Percentiles rank a stretch among this genome's conserved stretches.
Evolutionary conservation across 2,888 invertebrate species (phyloP).

Genomic region (Agapostemon virescens): DNA sequence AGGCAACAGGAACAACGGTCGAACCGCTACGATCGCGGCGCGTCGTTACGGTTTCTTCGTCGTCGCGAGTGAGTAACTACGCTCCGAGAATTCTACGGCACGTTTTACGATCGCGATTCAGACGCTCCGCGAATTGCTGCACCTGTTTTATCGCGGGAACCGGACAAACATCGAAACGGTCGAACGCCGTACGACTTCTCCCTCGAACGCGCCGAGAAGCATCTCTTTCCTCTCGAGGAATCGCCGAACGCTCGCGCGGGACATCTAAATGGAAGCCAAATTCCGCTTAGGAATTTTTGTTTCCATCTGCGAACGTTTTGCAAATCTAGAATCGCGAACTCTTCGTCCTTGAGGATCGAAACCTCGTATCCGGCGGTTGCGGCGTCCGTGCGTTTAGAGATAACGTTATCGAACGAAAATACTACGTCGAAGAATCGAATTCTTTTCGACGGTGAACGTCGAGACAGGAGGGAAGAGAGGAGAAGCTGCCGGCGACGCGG

Average conservation of each 20-base stretch:
- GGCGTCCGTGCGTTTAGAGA: too few relatives aligned
- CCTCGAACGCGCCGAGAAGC: too few relatives aligned
- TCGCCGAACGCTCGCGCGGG: too few relatives aligned
- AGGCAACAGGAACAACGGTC: slow-evolving; percentile 32
- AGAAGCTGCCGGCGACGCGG: not conserved
- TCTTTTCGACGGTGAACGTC: not conserved
- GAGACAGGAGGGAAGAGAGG: not conserved
- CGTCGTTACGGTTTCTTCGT: slow-evolving; percentile 32
- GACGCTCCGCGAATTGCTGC: not conserved
- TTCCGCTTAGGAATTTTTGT: too few relatives aligned
- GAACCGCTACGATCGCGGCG: slow-evolving; percentile 22
- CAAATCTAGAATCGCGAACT: too few relatives aligned
- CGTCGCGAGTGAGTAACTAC: slow-evolving; percentile 37
- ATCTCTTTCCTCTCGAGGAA: too few relatives aligned
- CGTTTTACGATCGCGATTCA: slow-evolving; percentile 17
- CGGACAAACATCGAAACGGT: not conserved
- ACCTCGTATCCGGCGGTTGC: too few relatives aligned
- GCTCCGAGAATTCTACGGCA: slow-evolving; percentile 15
- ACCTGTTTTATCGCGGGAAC: slow-evolving; percentile 5
- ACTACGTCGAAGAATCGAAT: not conserved
- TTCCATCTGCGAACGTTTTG: too few relatives aligned
- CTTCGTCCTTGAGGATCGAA: too few relatives aligned
- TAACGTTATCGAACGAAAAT: not conserved
- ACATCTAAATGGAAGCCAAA: too few relatives aligned
- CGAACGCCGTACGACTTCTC: too few relatives aligned